Evolutionary conservation across 2,113 vertebrate species (phyloP).

Genomic region (Scomber colias): DNA sequence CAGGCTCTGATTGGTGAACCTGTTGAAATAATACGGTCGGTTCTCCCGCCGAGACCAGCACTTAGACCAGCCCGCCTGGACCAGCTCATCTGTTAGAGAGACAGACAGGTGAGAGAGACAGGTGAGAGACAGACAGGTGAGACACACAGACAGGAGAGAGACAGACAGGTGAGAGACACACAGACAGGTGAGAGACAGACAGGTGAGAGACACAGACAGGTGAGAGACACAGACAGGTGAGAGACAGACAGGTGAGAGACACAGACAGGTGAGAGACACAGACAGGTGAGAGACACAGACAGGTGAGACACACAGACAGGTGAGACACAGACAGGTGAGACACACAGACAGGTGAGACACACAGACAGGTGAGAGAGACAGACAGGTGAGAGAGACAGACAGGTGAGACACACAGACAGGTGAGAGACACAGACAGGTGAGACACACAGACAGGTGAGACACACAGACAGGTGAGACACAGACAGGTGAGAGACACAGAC

Average conservation of each 20-base stretch:
- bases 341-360: too few relatives aligned
- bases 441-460: background rate
- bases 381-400: background rate
- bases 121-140: background rate
- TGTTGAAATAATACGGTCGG: conserved; percentile 97
- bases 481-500: too few relatives aligned
- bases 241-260: too few relatives aligned
- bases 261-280: background rate
- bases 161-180: conserved; percentile 3
- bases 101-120: background rate
- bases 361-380: too few relatives aligned
- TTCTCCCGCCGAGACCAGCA: conserved; percentile 99
- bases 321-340: background rate
- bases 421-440: too few relatives aligned
- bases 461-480: background rate
- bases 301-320: background rate
- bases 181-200: background rate
- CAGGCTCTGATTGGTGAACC: conserved; percentile 98
- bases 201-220: background rate
- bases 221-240: too few relatives aligned
- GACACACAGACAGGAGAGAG: too few relatives aligned
- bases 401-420: background rate
- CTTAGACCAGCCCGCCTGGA: conserved; percentile 98
- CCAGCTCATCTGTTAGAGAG: conserved; percentile 90
- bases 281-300: background rate